Percentiles rank a stretch among this genome's conserved stretches.
phyloP scores from a whole-genome alignment of 2,113 vertebrate genomes.

The Pachypanchax playfairii region DNA sequence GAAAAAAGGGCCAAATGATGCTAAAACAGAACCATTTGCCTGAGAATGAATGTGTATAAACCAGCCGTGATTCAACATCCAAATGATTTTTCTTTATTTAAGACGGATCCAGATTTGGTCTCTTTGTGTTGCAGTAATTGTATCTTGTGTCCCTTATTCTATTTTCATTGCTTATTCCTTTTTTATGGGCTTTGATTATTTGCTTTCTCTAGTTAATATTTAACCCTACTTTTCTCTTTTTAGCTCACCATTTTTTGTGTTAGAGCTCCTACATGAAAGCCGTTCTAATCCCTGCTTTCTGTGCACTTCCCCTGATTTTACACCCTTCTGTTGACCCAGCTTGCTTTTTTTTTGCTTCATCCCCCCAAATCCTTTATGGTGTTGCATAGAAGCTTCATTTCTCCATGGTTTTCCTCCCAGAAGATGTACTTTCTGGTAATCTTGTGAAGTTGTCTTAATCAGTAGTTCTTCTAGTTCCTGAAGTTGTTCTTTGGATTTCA shows the following conservation, averaged over 20 bases:
- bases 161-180: slow-evolving; percentile 15
- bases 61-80: background rate
- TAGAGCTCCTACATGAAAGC: slow-evolving; percentile 16
- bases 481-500: background rate
- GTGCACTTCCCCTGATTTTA: background rate
- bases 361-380: too few relatives aligned
- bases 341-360: background rate
- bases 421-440: too few relatives aligned
- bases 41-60: background rate
- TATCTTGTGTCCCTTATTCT: slow-evolving; percentile 22
- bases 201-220: slow-evolving; percentile 61
- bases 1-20: slow-evolving; percentile 2
- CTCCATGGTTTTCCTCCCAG: background rate
- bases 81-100: slow-evolving; percentile 30
- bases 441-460: background rate
- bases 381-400: background rate
- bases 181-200: slow-evolving; percentile 29
- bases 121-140: slow-evolving; percentile 21
- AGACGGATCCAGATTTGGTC: slow-evolving; percentile 16
- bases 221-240: background rate
- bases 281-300: background rate
- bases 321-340: slow-evolving; percentile 4
- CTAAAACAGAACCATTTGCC: slow-evolving; percentile 11
- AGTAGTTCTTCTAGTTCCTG: too few relatives aligned
- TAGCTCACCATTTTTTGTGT: background rate